A percentile compares a stretch with the other conserved stretches of the same genome.
These are phyloP conservation scores for Pyrocoelia pectoralis DNA, from an alignment of 2,888 invertebrate genomes.

Conservation along the genomic window DNA sequence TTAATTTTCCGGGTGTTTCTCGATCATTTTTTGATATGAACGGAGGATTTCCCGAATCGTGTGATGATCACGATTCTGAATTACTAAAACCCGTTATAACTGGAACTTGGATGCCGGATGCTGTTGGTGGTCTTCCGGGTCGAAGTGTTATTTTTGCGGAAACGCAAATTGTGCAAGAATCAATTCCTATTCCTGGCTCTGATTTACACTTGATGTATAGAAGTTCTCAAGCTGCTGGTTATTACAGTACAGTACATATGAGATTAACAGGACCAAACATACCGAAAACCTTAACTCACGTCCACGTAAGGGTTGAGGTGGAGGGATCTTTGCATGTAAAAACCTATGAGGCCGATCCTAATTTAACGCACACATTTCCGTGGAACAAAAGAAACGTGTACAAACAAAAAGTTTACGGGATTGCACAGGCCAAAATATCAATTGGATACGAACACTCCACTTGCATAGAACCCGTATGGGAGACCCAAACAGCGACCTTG, in stretches of 20 bases:
- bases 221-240: constrained; percentile 93
- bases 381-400: constrained; percentile 99
- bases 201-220: constrained; percentile 94
- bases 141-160: constrained; percentile 88
- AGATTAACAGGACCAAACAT: constrained; percentile 82
- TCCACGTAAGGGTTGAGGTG: constrained; percentile 91
- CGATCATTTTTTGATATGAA: constrained; percentile 63
- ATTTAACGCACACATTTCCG: constrained; percentile 93
- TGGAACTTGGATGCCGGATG: constrained; percentile 90
- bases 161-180: constrained; percentile 96
- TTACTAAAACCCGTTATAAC: constrained; percentile 84
- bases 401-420: constrained; percentile 92
- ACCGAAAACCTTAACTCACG: constrained; percentile 82
- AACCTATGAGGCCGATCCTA: constrained; percentile 95
- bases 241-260: constrained; percentile 91
- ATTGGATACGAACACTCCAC: constrained; percentile 94
- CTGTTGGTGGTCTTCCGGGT: constrained; percentile 84
- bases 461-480: constrained; percentile 91
- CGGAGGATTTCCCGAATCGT: constrained; percentile 68
- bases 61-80: constrained; percentile 88
- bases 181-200: constrained; percentile 92
- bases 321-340: constrained; percentile 93
- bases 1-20: constrained; percentile 66
- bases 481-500: constrained; percentile 90
- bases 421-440: constrained; percentile 86